phyloP scores from a whole-genome alignment of 1,140 invertebrate genomes.

The Drusus annulatus region DNA sequence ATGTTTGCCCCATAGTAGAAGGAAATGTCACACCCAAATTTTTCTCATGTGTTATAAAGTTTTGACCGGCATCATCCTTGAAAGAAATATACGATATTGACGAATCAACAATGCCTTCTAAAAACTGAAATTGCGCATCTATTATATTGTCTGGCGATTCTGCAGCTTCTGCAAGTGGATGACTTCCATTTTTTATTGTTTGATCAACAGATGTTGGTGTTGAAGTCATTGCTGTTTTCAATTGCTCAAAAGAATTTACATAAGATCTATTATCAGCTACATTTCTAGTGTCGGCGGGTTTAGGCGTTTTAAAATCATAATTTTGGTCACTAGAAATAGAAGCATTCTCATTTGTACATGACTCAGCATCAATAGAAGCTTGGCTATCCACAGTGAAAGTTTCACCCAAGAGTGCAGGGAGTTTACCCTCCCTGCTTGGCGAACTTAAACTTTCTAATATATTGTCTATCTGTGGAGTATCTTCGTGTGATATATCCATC shows the following conservation, averaged over 20 bases:
- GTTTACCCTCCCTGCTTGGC: not conserved
- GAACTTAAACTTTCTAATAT: not conserved
- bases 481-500: constrained; percentile 13
- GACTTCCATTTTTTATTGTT: not conserved
- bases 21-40: not conserved
- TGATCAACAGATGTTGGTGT: constrained; percentile 10
- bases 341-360: not conserved
- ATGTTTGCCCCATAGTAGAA: not conserved
- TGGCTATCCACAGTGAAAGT: not conserved
- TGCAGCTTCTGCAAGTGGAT: constrained; percentile 20
- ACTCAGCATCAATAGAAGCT: not conserved
- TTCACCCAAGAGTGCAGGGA: not conserved
- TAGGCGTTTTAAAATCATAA: not conserved
- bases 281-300: not conserved
- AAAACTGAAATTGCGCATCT: constrained; percentile 55
- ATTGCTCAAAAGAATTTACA: constrained; percentile 19
- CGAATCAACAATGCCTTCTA: constrained; percentile 44
- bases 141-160: constrained; percentile 51
- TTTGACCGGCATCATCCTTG: constrained; percentile 19
- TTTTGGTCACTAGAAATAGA: not conserved
- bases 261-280: not conserved
- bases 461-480: not conserved
- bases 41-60: constrained; percentile 16
- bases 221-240: constrained; percentile 23
- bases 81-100: constrained; percentile 30